phyloP scores from a whole-genome alignment of 1,140 invertebrate genomes.

The Wiebesia pumilae region DNA sequence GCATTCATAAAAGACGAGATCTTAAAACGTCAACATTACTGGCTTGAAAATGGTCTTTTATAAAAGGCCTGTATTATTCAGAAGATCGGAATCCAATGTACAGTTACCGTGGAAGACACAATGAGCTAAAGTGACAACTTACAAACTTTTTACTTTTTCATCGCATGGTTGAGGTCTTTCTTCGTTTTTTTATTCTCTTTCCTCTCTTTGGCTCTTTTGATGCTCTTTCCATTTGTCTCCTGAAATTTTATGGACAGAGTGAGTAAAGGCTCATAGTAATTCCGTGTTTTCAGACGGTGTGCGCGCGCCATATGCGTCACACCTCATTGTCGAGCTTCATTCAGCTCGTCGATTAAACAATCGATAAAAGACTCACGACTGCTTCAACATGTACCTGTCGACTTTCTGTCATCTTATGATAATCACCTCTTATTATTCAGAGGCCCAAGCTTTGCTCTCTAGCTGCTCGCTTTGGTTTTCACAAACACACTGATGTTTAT shows the following conservation, averaged over 20 bases:
- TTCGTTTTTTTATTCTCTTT: slow-evolving; percentile 69
- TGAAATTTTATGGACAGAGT: slow-evolving; percentile 14
- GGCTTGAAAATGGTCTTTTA: slow-evolving; percentile 43
- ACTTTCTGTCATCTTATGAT: slow-evolving; percentile 24
- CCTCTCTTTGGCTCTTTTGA: background rate
- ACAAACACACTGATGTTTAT: background rate
- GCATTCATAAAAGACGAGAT: slow-evolving; percentile 37
- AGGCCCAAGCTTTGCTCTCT: background rate
- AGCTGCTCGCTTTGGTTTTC: background rate
- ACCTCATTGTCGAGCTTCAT: background rate
- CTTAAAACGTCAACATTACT: slow-evolving; percentile 20
- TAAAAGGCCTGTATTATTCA: slow-evolving; percentile 64
- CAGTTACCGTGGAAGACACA: slow-evolving; percentile 65
- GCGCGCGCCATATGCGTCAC: background rate
- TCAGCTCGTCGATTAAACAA: slow-evolving; percentile 51
- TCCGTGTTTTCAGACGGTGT: too few relatives aligned
- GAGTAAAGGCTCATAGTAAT: background rate
- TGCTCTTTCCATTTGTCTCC: slow-evolving; percentile 37
- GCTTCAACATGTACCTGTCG: background rate
- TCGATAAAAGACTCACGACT: slow-evolving; percentile 38
- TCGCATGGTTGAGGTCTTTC: slow-evolving; percentile 65
- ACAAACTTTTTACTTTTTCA: slow-evolving; percentile 58
- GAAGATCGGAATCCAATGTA: slow-evolving; percentile 69
- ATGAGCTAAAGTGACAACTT: slow-evolving; percentile 62
- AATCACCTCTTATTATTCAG: slow-evolving; percentile 25